Evolutionary conservation across 2,797 vertebrate genomes (phyloP).

Genomic region (Acrossocheilus fasciatus): DNA sequence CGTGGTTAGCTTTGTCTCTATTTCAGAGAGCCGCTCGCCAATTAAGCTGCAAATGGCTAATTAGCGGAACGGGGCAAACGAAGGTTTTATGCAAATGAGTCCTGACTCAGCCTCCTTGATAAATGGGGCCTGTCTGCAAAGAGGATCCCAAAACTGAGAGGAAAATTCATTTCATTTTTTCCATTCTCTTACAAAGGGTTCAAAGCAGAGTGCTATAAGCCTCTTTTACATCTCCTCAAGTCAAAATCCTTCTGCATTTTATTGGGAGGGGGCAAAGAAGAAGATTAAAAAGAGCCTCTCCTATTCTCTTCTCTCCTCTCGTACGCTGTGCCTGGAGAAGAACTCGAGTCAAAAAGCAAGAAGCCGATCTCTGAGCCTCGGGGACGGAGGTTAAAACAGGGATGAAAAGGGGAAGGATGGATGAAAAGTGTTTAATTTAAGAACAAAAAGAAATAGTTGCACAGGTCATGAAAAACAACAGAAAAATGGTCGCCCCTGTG

Average conservation of each 20-base stretch:
- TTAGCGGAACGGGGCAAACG: conserved; percentile 84
- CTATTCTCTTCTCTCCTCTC: conserved; percentile 57
- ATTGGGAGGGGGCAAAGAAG: conserved; percentile 73
- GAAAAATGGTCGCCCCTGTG: conserved; percentile 76
- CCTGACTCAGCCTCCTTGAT: conserved; percentile 86
- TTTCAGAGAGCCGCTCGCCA: conserved; percentile 80
- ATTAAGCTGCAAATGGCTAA: conserved; percentile 89
- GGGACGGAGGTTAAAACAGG: conserved; percentile 51
- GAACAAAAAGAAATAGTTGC: conserved; percentile 75
- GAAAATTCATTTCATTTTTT: conserved; percentile 69
- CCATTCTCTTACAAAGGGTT: conserved; percentile 76
- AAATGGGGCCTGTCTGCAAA: conserved; percentile 84
- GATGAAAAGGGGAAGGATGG: conserved; percentile 54
- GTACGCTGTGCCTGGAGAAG: conserved; percentile 32
- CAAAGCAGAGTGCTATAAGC: conserved; percentile 84
- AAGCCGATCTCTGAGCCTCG: conserved; percentile 39
- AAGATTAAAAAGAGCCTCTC: conserved; percentile 82
- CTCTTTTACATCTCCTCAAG: conserved; percentile 86
- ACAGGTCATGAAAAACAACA: conserved; percentile 72
- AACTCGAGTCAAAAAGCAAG: conserved; percentile 40
- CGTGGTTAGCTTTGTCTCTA: conserved; percentile 78
- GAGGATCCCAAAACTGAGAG: conserved; percentile 77
- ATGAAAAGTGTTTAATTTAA: conserved; percentile 75
- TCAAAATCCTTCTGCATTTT: conserved; percentile 85
- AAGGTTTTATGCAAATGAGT: conserved; percentile 85